Conservation (phyloP, 2,113 vertebrate species). For the Alosa alosa region DNA sequence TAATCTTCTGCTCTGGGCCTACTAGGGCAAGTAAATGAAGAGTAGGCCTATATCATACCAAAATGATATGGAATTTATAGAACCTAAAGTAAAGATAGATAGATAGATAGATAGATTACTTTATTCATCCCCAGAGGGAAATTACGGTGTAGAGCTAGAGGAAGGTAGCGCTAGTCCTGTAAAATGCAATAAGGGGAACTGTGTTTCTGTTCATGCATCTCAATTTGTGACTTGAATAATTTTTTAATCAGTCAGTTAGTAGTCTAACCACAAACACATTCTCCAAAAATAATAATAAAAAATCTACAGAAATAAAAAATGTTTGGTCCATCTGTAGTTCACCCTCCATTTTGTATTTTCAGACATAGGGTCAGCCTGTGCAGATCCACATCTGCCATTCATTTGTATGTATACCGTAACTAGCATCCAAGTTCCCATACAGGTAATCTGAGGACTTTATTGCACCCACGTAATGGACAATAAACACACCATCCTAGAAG, state of each 20-base stretch:
- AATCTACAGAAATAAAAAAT: background rate
- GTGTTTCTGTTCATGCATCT: background rate
- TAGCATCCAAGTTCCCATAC: background rate
- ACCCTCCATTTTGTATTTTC: background rate
- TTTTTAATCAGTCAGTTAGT: too few relatives aligned
- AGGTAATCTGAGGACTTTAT: background rate
- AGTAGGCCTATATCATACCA: background rate
- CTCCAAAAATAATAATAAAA: background rate
- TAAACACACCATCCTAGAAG: slow-evolving; percentile 7
- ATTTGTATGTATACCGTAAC: background rate
- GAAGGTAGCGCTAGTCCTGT: background rate
- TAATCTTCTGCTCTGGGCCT: background rate
- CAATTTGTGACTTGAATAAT: too few relatives aligned
- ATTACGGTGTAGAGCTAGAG: background rate
- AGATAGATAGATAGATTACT: too few relatives aligned
- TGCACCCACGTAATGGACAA: background rate
- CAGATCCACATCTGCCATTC: background rate
- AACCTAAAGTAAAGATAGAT: background rate
- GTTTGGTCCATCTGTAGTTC: background rate
- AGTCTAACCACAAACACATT: too few relatives aligned
- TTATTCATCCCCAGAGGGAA: too few relatives aligned
- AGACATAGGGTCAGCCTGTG: background rate
- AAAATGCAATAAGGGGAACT: background rate
- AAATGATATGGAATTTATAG: background rate
- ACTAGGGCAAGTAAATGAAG: background rate